Evolutionary conservation across 2,797 vertebrate genomes (phyloP).

Genomic region (Pseudochirops corinnae): DNA sequence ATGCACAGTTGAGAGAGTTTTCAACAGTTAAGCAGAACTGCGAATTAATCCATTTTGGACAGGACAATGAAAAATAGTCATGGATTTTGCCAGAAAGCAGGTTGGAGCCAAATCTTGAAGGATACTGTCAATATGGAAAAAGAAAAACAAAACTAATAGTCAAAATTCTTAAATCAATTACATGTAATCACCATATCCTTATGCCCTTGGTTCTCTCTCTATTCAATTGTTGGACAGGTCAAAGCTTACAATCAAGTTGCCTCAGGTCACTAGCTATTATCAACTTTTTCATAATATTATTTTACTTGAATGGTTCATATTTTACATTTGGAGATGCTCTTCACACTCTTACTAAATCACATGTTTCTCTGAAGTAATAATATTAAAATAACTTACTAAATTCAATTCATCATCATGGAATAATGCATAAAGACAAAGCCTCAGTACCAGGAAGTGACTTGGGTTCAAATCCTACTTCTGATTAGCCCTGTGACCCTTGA

Average conservation of each 20-base stretch:
- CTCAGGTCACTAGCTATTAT: background rate
- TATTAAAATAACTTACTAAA: background rate
- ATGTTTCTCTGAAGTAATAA: background rate
- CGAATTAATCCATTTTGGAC: background rate
- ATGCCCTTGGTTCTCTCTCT: no score
- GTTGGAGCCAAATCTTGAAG: background rate
- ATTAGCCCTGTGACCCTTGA: background rate
- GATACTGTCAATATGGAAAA: background rate
- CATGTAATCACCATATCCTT: background rate
- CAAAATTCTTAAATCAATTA: background rate
- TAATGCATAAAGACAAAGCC: background rate
- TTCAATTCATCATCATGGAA: background rate
- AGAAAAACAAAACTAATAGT: background rate
- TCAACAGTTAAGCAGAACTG: background rate
- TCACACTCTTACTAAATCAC: background rate
- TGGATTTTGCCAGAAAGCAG: background rate
- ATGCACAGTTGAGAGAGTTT: background rate
- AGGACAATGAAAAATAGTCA: background rate
- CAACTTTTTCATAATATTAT: background rate
- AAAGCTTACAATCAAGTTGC: background rate
- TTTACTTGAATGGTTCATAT: background rate
- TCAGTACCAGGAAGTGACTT: background rate
- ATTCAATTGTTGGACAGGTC: background rate
- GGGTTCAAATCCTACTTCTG: background rate
- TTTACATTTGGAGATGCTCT: background rate